phyloP scores from a whole-genome alignment of 1,140 invertebrate species.

The Doryteuthis pealeii region DNA sequence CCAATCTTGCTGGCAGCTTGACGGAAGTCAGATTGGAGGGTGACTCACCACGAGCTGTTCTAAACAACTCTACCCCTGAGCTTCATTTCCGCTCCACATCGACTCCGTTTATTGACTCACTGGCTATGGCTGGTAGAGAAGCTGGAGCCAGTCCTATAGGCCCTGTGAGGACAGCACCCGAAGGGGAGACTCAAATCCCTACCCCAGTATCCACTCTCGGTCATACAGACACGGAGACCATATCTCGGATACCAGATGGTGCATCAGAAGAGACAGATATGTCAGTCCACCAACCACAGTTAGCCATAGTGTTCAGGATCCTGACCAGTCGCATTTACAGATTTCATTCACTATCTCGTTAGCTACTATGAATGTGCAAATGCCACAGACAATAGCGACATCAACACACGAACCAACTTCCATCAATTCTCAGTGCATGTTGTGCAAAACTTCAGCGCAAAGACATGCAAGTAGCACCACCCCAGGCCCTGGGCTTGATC shows the following conservation, averaged over 20 bases:
- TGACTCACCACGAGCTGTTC: background rate
- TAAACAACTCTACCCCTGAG: background rate
- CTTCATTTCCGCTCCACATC: background rate
- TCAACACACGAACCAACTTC: background rate
- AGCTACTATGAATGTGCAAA: slow-evolving; percentile 9
- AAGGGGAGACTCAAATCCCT: background rate
- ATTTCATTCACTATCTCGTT: slow-evolving; percentile 10
- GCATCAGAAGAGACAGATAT: background rate
- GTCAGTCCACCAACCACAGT: background rate
- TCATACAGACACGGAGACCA: background rate
- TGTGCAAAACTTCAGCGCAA: background rate
- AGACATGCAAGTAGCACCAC: background rate
- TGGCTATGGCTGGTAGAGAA: background rate
- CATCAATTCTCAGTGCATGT: background rate
- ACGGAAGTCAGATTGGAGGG: background rate
- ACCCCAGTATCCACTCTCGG: background rate
- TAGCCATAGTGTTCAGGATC: background rate
- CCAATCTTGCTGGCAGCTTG: background rate
- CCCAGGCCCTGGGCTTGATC: background rate
- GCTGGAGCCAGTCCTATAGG: background rate
- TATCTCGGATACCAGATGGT: background rate
- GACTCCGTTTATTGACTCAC: background rate
- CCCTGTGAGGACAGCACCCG: background rate
- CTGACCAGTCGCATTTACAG: slow-evolving; percentile 6
- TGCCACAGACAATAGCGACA: background rate